Evolutionary conservation across 2,888 invertebrate species (phyloP).

Genomic region (Meganola albula): DNA sequence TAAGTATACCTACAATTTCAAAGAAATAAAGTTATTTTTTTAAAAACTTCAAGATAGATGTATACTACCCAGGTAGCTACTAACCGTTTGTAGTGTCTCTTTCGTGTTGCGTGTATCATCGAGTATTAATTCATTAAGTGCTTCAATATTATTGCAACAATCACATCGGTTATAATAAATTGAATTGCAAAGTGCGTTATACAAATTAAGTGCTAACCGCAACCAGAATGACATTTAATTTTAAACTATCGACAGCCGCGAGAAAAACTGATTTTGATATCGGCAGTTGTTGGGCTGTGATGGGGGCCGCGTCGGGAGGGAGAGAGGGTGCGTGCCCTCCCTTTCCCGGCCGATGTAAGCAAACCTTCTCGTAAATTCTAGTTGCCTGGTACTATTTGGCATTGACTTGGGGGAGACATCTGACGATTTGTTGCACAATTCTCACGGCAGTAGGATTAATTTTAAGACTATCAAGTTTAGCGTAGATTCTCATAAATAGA

Average conservation of each 20-base stretch:
- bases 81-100: no score
- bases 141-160: conserved; percentile 60
- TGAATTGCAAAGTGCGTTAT: conserved; percentile 65
- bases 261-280: conserved; percentile 70
- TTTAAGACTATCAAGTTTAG: no score
- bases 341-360: conserved; percentile 38
- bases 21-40: no score
- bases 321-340: conserved; percentile 32
- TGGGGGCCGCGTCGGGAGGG: conserved; percentile 30
- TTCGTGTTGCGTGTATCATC: conserved; percentile 38
- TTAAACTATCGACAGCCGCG: conserved; percentile 64
- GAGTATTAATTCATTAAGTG: conserved; percentile 69
- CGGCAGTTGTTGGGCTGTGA: conserved; percentile 24
- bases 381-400: conserved; percentile 72
- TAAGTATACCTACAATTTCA: no score
- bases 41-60: no score
- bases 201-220: conserved; percentile 73
- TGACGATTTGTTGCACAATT: conserved; percentile 43
- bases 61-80: no score
- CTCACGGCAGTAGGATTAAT: no score
- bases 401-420: conserved; percentile 66
- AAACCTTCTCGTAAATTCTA: conserved; percentile 42
- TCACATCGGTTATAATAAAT: conserved; percentile 66
- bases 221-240: conserved; percentile 72
- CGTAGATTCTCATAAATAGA: no score